Conservation (phyloP, 2,797 vertebrate species). For the Xyrichtys novacula region DNA sequence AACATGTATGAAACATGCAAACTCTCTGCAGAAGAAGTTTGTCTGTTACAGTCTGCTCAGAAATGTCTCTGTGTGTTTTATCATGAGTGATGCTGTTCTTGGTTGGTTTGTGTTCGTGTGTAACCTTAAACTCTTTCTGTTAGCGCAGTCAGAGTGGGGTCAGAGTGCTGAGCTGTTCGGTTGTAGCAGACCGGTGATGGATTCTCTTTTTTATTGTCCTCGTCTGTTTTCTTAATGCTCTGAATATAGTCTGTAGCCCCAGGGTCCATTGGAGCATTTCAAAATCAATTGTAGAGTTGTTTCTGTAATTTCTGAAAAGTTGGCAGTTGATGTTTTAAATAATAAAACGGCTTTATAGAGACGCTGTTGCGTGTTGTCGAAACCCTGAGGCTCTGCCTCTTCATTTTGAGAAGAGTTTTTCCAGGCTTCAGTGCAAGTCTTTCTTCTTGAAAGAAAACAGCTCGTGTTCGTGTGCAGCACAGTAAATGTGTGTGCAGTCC, state of each 20-base stretch:
- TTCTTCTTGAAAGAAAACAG: constrained; percentile 43
- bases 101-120: constrained; percentile 1
- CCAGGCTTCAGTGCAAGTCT: constrained; percentile 35
- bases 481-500: background rate
- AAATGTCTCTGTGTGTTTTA: constrained; percentile 23
- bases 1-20: constrained; percentile 28
- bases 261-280: constrained; percentile 28
- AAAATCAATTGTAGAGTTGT: constrained; percentile 24
- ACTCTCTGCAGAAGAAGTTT: constrained; percentile 2
- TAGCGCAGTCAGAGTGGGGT: background rate
- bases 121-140: constrained; percentile 6
- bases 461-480: constrained; percentile 3
- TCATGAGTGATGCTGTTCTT: background rate
- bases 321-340: constrained; percentile 20
- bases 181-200: constrained; percentile 10
- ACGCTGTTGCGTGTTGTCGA: constrained; percentile 22
- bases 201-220: constrained; percentile 18
- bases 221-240: constrained; percentile 12
- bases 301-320: constrained; percentile 33
- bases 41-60: background rate
- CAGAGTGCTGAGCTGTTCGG: background rate
- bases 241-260: constrained; percentile 9
- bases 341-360: constrained; percentile 21
- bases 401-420: constrained; percentile 31
- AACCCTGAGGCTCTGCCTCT: constrained; percentile 37